Percentiles rank a stretch among this genome's conserved stretches.
Evolutionary conservation across 2,888 invertebrate species (phyloP).

Genomic region (Icerya purchasi): DNA sequence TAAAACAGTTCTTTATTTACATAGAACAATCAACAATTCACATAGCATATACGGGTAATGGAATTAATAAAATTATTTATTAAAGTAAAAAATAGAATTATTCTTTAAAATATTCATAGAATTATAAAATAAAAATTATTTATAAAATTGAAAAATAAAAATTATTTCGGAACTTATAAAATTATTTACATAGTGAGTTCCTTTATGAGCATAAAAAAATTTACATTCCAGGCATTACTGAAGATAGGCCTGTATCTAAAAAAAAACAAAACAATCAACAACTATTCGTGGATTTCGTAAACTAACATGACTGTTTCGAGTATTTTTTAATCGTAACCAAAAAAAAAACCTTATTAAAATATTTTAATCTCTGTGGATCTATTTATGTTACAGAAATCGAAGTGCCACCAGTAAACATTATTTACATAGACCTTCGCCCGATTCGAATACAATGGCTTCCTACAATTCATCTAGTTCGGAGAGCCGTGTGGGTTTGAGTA

Average conservation of each 20-base stretch:
- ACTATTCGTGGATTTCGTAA: too few relatives aligned
- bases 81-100: not conserved
- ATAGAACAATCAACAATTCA: too few relatives aligned
- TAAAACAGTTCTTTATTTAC: too few relatives aligned
- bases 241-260: not conserved
- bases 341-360: too few relatives aligned
- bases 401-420: conserved; percentile 53
- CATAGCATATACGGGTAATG: too few relatives aligned
- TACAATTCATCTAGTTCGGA: conserved; percentile 73
- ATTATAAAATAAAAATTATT: too few relatives aligned
- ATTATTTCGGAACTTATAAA: not conserved
- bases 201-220: not conserved
- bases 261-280: too few relatives aligned
- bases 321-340: too few relatives aligned
- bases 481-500: conserved; percentile 57
- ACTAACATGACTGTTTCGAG: not conserved
- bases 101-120: too few relatives aligned
- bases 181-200: not conserved
- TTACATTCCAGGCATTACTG: not conserved
- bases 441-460: conserved; percentile 76
- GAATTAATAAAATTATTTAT: too few relatives aligned
- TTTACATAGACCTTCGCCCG: conserved; percentile 68
- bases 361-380: not conserved
- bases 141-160: too few relatives aligned
- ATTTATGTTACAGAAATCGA: conserved; percentile 37